A percentile compares a stretch with the other conserved stretches of the same genome.
phyloP scores from a whole-genome alignment of 2,113 vertebrate species.

The Pelobates fuscus region DNA sequence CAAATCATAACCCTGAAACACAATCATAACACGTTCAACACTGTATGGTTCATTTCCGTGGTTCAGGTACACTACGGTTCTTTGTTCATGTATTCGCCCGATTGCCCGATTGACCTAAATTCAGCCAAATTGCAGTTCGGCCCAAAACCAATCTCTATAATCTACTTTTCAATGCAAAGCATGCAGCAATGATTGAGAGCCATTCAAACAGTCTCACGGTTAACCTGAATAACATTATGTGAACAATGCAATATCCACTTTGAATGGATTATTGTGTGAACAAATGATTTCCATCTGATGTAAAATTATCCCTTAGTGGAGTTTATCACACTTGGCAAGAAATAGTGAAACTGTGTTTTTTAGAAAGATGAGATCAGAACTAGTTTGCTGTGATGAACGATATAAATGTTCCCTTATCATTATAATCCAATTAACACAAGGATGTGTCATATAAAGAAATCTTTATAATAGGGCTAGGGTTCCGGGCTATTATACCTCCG shows the following conservation, averaged over 20 bases:
- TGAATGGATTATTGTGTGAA: conserved; percentile 30
- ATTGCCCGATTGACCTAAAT: too few relatives aligned
- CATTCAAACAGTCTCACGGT: background rate
- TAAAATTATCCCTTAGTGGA: conserved; percentile 33
- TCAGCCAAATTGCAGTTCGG: too few relatives aligned
- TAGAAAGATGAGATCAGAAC: background rate
- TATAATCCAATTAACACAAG: conserved; percentile 47
- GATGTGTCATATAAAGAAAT: conserved; percentile 34
- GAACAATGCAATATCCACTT: conserved; percentile 13
- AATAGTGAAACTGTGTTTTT: conserved; percentile 26
- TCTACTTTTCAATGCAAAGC: background rate
- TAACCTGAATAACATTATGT: background rate
- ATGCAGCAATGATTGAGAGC: background rate
- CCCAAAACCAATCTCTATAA: too few relatives aligned
- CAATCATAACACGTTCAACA: too few relatives aligned
- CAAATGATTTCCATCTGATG: conserved; percentile 29
- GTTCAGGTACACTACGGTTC: too few relatives aligned
- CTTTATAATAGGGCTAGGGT: conserved; percentile 11
- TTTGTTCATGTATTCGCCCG: too few relatives aligned
- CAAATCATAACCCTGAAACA: too few relatives aligned
- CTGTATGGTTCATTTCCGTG: too few relatives aligned
- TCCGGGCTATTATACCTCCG: conserved; percentile 10
- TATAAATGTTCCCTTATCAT: conserved; percentile 36
- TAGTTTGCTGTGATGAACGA: conserved; percentile 6
- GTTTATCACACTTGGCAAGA: conserved; percentile 38